Conservation (phyloP, 2,888 invertebrate species). For the Tiliacea citrago region DNA sequence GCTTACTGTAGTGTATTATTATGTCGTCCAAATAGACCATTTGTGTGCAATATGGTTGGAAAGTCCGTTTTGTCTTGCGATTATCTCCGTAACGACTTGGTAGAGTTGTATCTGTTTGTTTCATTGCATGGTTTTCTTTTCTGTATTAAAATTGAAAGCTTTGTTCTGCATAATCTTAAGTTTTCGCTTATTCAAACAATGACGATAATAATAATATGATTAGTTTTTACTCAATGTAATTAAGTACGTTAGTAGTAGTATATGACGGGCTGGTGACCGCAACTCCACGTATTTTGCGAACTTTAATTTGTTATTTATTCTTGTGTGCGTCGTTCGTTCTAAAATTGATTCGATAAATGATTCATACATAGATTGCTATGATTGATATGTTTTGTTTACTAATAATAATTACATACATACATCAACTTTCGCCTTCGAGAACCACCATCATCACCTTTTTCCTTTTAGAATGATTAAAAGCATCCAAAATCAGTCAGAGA, state of each 20-base stretch:
- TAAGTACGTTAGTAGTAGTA: not conserved
- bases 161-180: not conserved
- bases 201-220: not conserved
- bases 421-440: no score
- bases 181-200: not conserved
- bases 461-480: not conserved
- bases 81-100: slow-evolving; percentile 49
- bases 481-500: not conserved
- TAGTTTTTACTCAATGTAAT: not conserved
- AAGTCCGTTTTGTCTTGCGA: slow-evolving; percentile 46
- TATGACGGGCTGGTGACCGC: no score
- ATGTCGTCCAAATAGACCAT: slow-evolving; percentile 50
- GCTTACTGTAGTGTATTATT: slow-evolving; percentile 38
- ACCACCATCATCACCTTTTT: no score
- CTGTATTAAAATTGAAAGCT: slow-evolving; percentile 2
- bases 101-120: slow-evolving; percentile 41
- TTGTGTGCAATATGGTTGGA: slow-evolving; percentile 45
- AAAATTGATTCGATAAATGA: not conserved
- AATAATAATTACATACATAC: not conserved
- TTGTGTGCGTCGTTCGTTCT: not conserved
- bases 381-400: not conserved
- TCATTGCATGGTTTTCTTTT: slow-evolving; percentile 23
- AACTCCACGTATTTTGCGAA: no score
- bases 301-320: not conserved
- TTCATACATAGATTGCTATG: not conserved